These are phyloP conservation scores for Pseudochirops cupreus DNA, from an alignment of 2,797 vertebrate species.

Conservation along the genomic window DNA sequence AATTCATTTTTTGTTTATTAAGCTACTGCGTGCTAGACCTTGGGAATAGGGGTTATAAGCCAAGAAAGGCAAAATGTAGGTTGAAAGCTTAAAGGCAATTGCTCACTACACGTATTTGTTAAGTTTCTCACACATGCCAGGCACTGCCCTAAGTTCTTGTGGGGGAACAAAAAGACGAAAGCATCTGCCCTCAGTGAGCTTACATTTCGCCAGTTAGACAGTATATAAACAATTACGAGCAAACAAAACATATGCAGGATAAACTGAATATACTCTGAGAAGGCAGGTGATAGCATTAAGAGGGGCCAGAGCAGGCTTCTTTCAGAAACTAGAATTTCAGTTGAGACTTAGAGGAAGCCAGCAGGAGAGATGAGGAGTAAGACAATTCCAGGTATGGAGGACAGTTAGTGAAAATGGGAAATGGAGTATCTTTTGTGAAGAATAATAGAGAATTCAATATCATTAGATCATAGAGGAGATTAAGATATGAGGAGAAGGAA, in stretches of 20 bases:
- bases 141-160: not conserved
- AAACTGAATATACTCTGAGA: not conserved
- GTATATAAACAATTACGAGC: not conserved
- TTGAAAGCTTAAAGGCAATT: not conserved
- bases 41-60: not conserved
- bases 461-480: not conserved
- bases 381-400: not conserved
- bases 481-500: not conserved
- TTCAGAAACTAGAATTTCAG: not conserved
- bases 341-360: not conserved
- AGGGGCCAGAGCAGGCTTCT: not conserved
- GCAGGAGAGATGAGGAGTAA: not conserved
- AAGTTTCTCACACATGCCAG: not conserved
- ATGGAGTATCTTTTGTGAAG: not conserved
- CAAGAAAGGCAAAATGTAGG: not conserved
- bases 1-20: not conserved
- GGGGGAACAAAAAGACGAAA: not conserved
- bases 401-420: not conserved
- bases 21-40: not conserved
- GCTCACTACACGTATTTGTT: not conserved
- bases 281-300: not conserved
- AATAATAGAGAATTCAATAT: not conserved
- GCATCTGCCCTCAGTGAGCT: not conserved
- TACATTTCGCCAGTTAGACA: not conserved
- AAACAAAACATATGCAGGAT: not conserved